A percentile compares a stretch with the other conserved stretches of the same genome.
Conservation (phyloP, 2,888 invertebrate genomes). For the Stenolophus ochropezus region DNA sequence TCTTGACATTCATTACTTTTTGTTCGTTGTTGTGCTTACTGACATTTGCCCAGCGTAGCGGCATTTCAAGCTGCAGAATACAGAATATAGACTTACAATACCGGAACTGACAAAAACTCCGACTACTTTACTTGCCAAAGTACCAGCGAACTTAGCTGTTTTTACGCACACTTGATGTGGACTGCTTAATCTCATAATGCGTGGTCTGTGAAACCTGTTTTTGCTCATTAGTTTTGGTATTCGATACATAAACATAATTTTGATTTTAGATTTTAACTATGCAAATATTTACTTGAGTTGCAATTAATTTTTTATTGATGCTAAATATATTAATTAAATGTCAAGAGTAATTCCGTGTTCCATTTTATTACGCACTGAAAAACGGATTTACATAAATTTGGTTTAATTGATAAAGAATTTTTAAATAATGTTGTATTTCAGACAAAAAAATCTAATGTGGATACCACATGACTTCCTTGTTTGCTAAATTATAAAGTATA, state of each 20-base stretch:
- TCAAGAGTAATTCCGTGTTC: not conserved
- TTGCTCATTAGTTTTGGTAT: not conserved
- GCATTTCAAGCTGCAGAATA: constrained; percentile 8
- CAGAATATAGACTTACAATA: constrained; percentile 4
- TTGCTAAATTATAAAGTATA: too few relatives aligned
- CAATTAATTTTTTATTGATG: not conserved
- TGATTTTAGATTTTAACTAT: constrained; percentile 9
- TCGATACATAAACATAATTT: not conserved
- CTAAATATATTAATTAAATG: not conserved
- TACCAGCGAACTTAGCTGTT: too few relatives aligned
- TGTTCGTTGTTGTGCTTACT: constrained; percentile 19
- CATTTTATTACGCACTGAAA: not conserved
- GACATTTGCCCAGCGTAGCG: constrained; percentile 14
- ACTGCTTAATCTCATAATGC: not conserved
- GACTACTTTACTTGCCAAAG: too few relatives aligned
- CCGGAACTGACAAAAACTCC: constrained; percentile 26
- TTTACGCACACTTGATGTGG: not conserved
- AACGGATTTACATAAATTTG: too few relatives aligned
- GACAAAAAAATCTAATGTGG: too few relatives aligned
- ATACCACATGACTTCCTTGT: too few relatives aligned
- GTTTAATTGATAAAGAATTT: too few relatives aligned
- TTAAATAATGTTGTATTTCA: too few relatives aligned
- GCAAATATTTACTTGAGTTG: not conserved
- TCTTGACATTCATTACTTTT: constrained; percentile 33
- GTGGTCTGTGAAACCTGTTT: not conserved